Evolutionary conservation across 2,113 vertebrate species (phyloP).

Genomic region (Oncorhynchus tshawytscha): DNA sequence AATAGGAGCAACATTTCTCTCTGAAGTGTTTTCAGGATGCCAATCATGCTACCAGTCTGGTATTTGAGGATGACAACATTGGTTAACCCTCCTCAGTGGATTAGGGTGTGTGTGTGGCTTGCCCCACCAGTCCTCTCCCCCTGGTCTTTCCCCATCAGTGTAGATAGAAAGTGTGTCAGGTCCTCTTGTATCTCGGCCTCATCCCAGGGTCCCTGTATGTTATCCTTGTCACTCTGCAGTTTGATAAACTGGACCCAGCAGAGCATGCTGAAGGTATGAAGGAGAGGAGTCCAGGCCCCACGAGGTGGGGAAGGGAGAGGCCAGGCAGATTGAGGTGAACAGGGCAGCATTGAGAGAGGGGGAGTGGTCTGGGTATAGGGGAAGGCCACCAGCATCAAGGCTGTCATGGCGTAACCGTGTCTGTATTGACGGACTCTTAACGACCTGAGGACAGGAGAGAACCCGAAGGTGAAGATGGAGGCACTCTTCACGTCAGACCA

Average conservation of each 20-base stretch:
- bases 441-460: slow-evolving; percentile 92
- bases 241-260: slow-evolving; percentile 87
- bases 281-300: slow-evolving; percentile 87
- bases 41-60: too few species aligned
- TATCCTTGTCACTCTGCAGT: slow-evolving; percentile 92
- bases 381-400: slow-evolving; percentile 91
- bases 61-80: too few species aligned
- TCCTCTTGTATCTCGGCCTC: slow-evolving; percentile 97
- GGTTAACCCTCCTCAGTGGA: neutral
- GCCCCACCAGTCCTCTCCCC: neutral
- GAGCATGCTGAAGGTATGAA: slow-evolving; percentile 92
- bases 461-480: slow-evolving; percentile 91
- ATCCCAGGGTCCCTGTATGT: slow-evolving; percentile 97
- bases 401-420: slow-evolving; percentile 97
- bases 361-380: slow-evolving; percentile 87
- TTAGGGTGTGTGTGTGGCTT: neutral
- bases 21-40: too few species aligned
- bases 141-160: slow-evolving; percentile 28
- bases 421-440: slow-evolving; percentile 92
- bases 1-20: too few species aligned
- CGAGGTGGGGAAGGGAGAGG: slow-evolving; percentile 89
- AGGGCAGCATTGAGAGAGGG: slow-evolving; percentile 93
- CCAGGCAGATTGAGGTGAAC: slow-evolving; percentile 93
- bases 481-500: slow-evolving; percentile 90
- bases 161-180: slow-evolving; percentile 81